Conservation (phyloP, 1,140 invertebrate genomes). For the Spodoptera frugiperda region DNA sequence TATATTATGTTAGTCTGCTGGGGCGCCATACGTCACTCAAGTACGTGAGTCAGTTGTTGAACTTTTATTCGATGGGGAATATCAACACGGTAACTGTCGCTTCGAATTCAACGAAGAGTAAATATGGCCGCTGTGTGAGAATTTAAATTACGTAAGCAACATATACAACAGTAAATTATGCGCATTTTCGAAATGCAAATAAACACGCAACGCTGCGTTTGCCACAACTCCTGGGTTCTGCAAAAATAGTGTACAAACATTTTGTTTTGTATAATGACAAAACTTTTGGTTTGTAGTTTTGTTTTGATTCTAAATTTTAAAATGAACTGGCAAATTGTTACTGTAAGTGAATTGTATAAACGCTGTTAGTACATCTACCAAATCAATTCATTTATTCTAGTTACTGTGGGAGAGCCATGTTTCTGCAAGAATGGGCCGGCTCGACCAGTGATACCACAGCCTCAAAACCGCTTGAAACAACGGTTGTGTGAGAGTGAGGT, state of each 20-base stretch:
- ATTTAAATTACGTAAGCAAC: conserved; percentile 46
- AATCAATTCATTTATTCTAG: too few relatives aligned
- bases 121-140: neutral
- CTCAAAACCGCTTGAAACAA: too few relatives aligned
- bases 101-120: neutral
- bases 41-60: neutral
- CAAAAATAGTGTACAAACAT: neutral
- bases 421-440: too few relatives aligned
- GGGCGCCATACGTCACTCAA: neutral
- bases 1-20: neutral
- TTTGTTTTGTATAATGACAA: neutral
- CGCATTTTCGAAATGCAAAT: conserved; percentile 35
- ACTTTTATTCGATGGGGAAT: conserved; percentile 16
- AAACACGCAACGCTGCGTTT: conserved; percentile 1
- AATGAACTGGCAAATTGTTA: too few relatives aligned
- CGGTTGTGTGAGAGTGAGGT: too few relatives aligned
- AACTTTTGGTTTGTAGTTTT: neutral
- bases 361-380: too few relatives aligned
- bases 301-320: too few relatives aligned
- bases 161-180: conserved; percentile 31
- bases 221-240: neutral
- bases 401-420: too few relatives aligned
- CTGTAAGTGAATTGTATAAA: too few relatives aligned
- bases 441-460: too few relatives aligned
- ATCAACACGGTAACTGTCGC: neutral